A percentile compares a stretch with the other conserved stretches of the same genome.
Conservation (phyloP, 2,113 vertebrate genomes). For the Gymnarchus niloticus region DNA sequence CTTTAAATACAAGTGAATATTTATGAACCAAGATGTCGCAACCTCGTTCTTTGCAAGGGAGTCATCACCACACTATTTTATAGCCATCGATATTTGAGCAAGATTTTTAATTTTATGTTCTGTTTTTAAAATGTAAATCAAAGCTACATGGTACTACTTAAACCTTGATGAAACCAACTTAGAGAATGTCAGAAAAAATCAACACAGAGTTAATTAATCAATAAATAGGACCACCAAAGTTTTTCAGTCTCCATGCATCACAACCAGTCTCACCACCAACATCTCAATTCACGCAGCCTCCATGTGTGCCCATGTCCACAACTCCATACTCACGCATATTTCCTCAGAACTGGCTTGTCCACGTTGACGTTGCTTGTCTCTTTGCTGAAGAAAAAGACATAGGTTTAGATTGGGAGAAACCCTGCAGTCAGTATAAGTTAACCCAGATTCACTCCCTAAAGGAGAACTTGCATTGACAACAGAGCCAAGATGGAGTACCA, state of each 20-base stretch:
- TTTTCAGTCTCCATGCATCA: not conserved
- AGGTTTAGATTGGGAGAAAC: slow-evolving; percentile 7
- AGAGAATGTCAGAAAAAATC: not conserved
- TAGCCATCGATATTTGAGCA: no score
- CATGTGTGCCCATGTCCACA: slow-evolving; percentile 5
- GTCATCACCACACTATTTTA: no score
- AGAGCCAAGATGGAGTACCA: not conserved
- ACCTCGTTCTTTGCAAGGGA: no score
- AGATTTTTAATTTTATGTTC: no score
- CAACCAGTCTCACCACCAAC: not conserved
- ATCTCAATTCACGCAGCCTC: slow-evolving; percentile 49
- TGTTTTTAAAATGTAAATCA: no score
- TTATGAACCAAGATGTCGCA: no score
- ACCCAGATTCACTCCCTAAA: not conserved
- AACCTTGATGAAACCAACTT: no score
- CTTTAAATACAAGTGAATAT: no score
- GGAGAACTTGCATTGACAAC: not conserved
- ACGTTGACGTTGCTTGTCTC: slow-evolving; percentile 63
- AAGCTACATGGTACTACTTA: no score
- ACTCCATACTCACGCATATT: slow-evolving; percentile 83
- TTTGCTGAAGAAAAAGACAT: slow-evolving; percentile 64
- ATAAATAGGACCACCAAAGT: not conserved
- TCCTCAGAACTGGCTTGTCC: slow-evolving; percentile 80
- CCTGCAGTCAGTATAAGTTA: not conserved
- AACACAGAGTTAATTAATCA: not conserved